Evolutionary conservation across 2,113 vertebrate genomes (phyloP).

Genomic region (Chroicocephalus ridibundus): DNA sequence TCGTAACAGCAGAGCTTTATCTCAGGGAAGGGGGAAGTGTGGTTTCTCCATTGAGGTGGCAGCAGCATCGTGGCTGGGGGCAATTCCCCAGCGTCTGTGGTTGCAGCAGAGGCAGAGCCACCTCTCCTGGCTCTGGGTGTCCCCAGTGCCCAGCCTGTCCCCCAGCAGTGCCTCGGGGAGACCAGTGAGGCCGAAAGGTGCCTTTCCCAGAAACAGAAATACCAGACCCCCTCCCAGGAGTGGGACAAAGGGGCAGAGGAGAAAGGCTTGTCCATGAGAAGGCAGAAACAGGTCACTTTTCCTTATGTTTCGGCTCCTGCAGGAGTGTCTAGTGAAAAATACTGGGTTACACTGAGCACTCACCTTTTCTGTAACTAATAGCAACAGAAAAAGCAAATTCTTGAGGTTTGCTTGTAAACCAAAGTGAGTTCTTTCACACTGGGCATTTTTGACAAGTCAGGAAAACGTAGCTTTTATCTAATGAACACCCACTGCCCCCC

Average conservation of each 20-base stretch:
- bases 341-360: not conserved
- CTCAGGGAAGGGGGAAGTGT: not conserved
- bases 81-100: fast-evolving
- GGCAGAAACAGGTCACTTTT: not conserved
- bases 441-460: not conserved
- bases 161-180: not conserved
- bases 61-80: not conserved
- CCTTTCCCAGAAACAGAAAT: not conserved
- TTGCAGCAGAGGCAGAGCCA: not conserved
- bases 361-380: not conserved
- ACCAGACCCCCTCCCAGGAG: not conserved
- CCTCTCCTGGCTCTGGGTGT: not conserved
- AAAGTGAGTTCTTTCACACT: not conserved
- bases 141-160: not conserved
- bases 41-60: not conserved
- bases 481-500: not conserved
- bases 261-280: not conserved
- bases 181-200: not conserved
- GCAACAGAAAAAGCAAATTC: not conserved
- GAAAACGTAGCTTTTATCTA: not conserved
- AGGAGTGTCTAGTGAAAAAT: not conserved
- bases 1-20: not conserved
- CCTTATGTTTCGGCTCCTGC: not conserved
- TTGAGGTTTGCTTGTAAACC: not conserved
- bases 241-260: not conserved